These are phyloP conservation scores for Pollimyrus isidori DNA, from an alignment of 2,113 vertebrate genomes.

Conservation along the genomic window DNA sequence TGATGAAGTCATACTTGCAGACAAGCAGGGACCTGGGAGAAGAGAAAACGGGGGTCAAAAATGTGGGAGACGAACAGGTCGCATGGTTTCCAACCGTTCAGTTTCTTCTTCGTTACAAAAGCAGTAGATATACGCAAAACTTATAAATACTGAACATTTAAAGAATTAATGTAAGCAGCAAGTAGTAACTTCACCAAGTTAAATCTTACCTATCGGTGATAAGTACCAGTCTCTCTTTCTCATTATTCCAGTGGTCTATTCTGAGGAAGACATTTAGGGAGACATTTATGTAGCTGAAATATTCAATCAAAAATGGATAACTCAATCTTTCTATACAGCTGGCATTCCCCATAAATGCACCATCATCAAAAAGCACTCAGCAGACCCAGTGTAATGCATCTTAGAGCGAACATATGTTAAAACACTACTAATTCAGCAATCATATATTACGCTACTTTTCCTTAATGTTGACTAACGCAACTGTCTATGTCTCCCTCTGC, in stretches of 20 bases:
- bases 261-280: constrained; percentile 45
- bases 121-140: neutral
- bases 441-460: neutral
- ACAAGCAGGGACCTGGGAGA: constrained; percentile 73
- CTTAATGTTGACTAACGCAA: neutral
- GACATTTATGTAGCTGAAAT: neutral
- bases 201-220: constrained; percentile 68
- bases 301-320: neutral
- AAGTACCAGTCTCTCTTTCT: constrained; percentile 85
- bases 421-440: neutral
- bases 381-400: neutral
- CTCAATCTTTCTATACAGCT: neutral
- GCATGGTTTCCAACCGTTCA: neutral
- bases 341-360: neutral
- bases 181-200: neutral
- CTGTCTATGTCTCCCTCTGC: constrained; percentile 12
- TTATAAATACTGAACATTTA: neutral
- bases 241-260: constrained; percentile 96
- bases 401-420: neutral
- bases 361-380: neutral
- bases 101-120: neutral
- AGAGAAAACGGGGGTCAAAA: neutral
- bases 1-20: constrained; percentile 97
- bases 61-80: neutral
- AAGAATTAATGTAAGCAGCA: neutral